Evolutionary conservation across 2,888 invertebrate species (phyloP).

Genomic region (Leucophora obtusa): DNA sequence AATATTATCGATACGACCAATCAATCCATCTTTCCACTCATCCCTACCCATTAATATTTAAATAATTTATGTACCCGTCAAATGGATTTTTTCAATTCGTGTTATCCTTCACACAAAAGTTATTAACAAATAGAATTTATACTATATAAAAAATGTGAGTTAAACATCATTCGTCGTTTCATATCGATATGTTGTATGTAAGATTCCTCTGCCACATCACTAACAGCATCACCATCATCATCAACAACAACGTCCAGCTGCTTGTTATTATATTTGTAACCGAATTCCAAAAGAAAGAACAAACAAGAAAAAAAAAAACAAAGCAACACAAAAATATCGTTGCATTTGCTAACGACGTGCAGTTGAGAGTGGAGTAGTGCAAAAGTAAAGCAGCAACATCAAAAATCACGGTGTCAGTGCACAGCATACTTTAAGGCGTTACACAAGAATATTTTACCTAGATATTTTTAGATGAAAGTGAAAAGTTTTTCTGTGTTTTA

Average conservation of each 20-base stretch:
- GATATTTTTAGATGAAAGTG: constrained; percentile 60
- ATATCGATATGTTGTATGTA: constrained; percentile 24
- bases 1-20: constrained; percentile 2
- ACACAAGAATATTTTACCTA: constrained; percentile 61
- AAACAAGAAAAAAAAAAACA: constrained; percentile 13
- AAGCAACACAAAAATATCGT: constrained; percentile 32
- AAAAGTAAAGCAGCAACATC: constrained; percentile 55
- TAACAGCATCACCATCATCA: constrained; percentile 6
- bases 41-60: background rate
- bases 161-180: background rate
- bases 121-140: background rate
- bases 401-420: constrained; percentile 57
- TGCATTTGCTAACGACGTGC: constrained; percentile 43
- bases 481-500: constrained; percentile 16
- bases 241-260: constrained; percentile 20
- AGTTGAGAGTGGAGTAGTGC: constrained; percentile 40
- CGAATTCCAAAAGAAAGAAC: constrained; percentile 10
- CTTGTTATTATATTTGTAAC: constrained; percentile 40
- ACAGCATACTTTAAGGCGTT: constrained; percentile 64
- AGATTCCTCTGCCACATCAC: background rate
- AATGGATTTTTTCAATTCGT: too few species aligned
- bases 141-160: background rate
- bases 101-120: too few species aligned
- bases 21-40: background rate
- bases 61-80: background rate